Conservation (phyloP, 2,888 invertebrate species). For the Agriopis aurantiaria region DNA sequence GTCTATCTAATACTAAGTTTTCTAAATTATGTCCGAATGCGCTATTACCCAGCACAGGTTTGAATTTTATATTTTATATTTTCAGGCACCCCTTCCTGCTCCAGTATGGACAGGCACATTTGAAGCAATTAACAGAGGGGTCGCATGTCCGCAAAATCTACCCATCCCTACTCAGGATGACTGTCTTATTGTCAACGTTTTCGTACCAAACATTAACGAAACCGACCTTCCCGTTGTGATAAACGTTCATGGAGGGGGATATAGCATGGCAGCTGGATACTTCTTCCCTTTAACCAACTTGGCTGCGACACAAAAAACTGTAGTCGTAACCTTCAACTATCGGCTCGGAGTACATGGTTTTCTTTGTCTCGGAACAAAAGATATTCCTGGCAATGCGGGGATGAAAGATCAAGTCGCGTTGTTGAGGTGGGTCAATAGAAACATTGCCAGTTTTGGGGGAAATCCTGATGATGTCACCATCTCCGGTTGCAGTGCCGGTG, state of each 20-base stretch:
- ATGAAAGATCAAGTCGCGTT: slow-evolving; percentile 58
- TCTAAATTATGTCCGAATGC: no score
- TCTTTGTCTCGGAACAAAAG: slow-evolving; percentile 58
- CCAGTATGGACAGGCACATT: not conserved
- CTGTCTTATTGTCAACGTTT: slow-evolving; percentile 10
- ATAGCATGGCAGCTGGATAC: slow-evolving; percentile 1
- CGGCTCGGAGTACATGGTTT: slow-evolving; percentile 55
- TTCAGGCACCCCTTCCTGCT: slow-evolving; percentile 4
- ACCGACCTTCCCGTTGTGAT: slow-evolving; percentile 21
- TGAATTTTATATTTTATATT: not conserved
- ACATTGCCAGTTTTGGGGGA: slow-evolving; percentile 63
- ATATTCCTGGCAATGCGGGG: slow-evolving; percentile 59
- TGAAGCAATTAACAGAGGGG: not conserved
- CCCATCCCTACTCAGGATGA: slow-evolving; percentile 11
- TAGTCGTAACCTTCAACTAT: slow-evolving; percentile 48
- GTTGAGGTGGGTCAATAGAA: slow-evolving; percentile 55
- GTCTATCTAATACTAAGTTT: no score
- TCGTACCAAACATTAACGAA: slow-evolving; percentile 13
- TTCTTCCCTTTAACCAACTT: not conserved
- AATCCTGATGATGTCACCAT: slow-evolving; percentile 57
- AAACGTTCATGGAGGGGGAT: slow-evolving; percentile 19
- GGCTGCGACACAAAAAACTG: slow-evolving; percentile 28
- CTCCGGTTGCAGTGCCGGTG: slow-evolving; percentile 63
- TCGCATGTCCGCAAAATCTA: not conserved
- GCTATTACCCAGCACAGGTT: not conserved